phyloP scores from a whole-genome alignment of 2,113 vertebrate genomes.

The Probosciger aterrimus region DNA sequence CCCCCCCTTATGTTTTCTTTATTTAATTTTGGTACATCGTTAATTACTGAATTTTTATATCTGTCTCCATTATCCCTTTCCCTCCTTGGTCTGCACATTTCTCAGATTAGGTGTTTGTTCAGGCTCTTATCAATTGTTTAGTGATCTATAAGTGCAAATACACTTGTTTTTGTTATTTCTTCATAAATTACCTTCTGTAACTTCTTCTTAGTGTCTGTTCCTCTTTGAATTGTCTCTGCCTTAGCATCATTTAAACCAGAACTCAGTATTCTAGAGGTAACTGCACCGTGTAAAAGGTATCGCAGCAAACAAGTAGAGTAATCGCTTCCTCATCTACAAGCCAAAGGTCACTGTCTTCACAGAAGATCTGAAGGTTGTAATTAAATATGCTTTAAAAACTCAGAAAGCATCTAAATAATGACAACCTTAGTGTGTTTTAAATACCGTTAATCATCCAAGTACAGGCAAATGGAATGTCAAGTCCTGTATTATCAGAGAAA shows the following conservation, averaged over 20 bases:
- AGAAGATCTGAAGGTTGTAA: not conserved
- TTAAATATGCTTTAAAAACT: slow-evolving; percentile 20
- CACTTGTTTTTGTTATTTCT: not conserved
- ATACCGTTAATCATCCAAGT: slow-evolving; percentile 8
- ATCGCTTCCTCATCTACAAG: not conserved
- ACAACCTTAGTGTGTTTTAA: not conserved
- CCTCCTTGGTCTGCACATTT: not conserved
- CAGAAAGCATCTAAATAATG: slow-evolving; percentile 18
- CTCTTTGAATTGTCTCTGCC: not conserved
- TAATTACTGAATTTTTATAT: not conserved
- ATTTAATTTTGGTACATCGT: not conserved
- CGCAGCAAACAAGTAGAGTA: not conserved
- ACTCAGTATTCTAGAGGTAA: not conserved
- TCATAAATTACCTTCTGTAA: not conserved
- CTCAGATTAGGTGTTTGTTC: not conserved
- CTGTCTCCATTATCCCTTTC: not conserved
- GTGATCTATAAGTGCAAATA: not conserved
- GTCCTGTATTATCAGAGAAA: not conserved
- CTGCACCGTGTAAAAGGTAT: not conserved
- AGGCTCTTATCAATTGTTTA: not conserved
- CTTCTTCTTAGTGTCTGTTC: not conserved
- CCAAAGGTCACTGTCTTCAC: slow-evolving; percentile 25
- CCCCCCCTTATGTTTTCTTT: not conserved
- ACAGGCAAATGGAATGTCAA: not conserved
- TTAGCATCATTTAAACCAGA: not conserved